Percentiles rank a stretch among this genome's conserved stretches.
phyloP scores from a whole-genome alignment of 2,888 invertebrate species.

The Drosophila multiciliata region DNA sequence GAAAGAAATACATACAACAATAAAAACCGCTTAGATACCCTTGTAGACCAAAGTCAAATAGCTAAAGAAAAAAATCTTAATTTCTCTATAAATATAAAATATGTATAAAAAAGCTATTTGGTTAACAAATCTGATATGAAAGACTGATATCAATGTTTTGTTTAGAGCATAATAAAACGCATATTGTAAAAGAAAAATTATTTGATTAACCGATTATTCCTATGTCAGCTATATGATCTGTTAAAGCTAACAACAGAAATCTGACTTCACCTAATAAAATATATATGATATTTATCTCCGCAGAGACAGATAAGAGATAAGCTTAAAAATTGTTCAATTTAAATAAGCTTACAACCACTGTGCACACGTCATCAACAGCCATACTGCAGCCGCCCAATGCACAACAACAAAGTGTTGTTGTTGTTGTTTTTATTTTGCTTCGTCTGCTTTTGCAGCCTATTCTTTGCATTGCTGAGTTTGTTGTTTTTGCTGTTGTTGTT shows the following conservation, averaged over 20 bases:
- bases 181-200: neutral
- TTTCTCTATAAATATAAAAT: neutral
- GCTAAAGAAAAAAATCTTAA: neutral
- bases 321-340: neutral
- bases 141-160: neutral
- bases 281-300: neutral
- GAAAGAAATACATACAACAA: neutral
- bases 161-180: neutral
- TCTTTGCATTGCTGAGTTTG: constrained; percentile 32
- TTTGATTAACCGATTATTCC: neutral
- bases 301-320: neutral
- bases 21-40: no score
- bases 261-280: neutral
- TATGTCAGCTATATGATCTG: neutral
- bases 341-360: constrained; percentile 35
- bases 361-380: constrained; percentile 56
- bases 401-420: constrained; percentile 26
- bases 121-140: no score
- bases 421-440: constrained; percentile 35
- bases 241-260: no score
- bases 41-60: neutral
- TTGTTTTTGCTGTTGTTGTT: constrained; percentile 1
- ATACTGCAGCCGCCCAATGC: constrained; percentile 22
- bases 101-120: neutral
- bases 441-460: constrained; percentile 44